These are phyloP conservation scores for Colostygia pectinataria DNA, from an alignment of 2,888 invertebrate species.

Conservation along the genomic window DNA sequence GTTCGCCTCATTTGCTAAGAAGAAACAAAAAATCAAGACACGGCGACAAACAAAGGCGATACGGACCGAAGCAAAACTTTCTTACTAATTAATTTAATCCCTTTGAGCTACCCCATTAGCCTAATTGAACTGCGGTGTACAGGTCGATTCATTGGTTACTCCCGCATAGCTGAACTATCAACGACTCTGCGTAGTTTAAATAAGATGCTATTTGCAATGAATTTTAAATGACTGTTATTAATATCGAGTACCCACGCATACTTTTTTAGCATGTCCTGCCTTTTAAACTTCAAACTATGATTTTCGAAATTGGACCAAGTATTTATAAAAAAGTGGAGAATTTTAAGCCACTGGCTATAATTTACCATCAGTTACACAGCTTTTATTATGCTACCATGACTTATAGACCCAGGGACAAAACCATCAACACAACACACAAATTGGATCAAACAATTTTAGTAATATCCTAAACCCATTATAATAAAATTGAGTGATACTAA, in stretches of 20 bases:
- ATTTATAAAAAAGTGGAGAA: too few species aligned
- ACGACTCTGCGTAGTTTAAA: conserved; percentile 31
- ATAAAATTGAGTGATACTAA: conserved; percentile 23
- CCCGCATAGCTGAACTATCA: conserved; percentile 34
- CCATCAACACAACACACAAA: too few species aligned
- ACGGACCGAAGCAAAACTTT: conserved; percentile 76
- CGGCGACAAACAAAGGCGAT: conserved; percentile 72
- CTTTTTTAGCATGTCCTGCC: too few species aligned
- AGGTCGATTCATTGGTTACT: conserved; percentile 79
- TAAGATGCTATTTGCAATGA: conserved; percentile 36
- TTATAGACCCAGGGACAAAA: too few species aligned
- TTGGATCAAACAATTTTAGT: conserved; percentile 33
- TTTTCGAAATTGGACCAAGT: too few species aligned
- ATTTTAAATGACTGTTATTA: too few species aligned
- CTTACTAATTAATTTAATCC: conserved; percentile 79
- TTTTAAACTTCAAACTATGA: too few species aligned
- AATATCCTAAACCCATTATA: conserved; percentile 27
- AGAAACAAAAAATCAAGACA: conserved; percentile 62
- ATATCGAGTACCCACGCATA: too few species aligned
- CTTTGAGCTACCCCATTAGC: conserved; percentile 80
- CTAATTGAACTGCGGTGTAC: conserved; percentile 82
- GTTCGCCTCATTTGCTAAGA: conserved; percentile 35
- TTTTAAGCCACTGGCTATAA: too few species aligned
- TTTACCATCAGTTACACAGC: too few species aligned
- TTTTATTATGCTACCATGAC: too few species aligned